Percentiles rank a stretch among this genome's conserved stretches.
Evolutionary conservation across 2,888 invertebrate genomes (phyloP).

Genomic region (Drosophila paranaensis): DNA sequence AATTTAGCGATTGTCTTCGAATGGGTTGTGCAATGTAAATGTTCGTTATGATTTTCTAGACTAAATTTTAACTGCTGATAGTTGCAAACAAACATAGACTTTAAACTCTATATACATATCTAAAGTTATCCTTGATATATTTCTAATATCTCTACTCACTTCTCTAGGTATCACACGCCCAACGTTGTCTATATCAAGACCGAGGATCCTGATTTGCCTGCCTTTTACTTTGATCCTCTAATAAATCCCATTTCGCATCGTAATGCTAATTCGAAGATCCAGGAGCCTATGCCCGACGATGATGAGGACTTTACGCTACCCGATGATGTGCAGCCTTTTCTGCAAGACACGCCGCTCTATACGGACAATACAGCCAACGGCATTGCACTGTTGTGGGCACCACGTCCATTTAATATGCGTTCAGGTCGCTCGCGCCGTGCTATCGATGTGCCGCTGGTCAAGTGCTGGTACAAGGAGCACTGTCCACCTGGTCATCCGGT

Average conservation of each 20-base stretch:
- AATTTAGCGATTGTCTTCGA: slow-evolving; percentile 86
- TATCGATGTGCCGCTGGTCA: slow-evolving; percentile 98
- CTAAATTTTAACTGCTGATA: slow-evolving; percentile 86
- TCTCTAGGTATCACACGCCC: slow-evolving; percentile 97
- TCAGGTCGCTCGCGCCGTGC: slow-evolving; percentile 97
- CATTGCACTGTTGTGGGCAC: slow-evolving; percentile 98
- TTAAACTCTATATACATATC: too few relatives aligned
- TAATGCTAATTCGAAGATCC: slow-evolving; percentile 90
- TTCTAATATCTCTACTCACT: slow-evolving; percentile 54
- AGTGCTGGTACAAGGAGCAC: slow-evolving; percentile 98
- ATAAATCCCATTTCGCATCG: slow-evolving; percentile 99
- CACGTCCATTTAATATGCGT: slow-evolving; percentile 98
- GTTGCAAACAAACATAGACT: slow-evolving; percentile 84
- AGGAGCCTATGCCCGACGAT: slow-evolving; percentile 96
- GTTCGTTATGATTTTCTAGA: slow-evolving; percentile 84
- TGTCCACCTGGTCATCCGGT: slow-evolving; percentile 98
- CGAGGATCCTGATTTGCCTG: slow-evolving; percentile 99
- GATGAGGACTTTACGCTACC: slow-evolving; percentile 97
- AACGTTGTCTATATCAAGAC: slow-evolving; percentile 99
- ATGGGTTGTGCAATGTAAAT: slow-evolving; percentile 86
- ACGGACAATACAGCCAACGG: slow-evolving; percentile 99
- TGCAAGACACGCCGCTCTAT: slow-evolving; percentile 97
- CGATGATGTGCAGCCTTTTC: slow-evolving; percentile 95
- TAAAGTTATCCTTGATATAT: too few relatives aligned
- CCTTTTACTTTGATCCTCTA: slow-evolving; percentile 99